Conservation (phyloP, 2,888 invertebrate genomes). For the Drosophila falleni region DNA sequence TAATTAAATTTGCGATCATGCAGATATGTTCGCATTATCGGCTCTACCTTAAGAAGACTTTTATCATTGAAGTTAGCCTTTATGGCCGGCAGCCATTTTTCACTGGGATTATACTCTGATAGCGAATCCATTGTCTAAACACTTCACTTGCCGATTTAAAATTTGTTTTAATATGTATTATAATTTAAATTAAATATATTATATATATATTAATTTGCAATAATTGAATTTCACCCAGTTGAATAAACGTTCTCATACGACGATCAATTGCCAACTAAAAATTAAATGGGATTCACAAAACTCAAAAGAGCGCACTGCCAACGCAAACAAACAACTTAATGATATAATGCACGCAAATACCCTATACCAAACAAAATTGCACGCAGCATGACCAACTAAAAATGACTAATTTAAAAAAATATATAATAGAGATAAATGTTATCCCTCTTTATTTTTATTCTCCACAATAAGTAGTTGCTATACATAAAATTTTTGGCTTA, state of each 20-base stretch:
- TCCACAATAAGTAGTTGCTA: not conserved
- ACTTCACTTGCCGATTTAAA: not conserved
- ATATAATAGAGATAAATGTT: not conserved
- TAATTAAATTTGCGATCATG: slow-evolving; percentile 28
- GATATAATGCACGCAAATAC: not conserved
- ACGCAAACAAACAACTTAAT: not conserved
- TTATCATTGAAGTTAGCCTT: slow-evolving; percentile 25
- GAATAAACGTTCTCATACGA: not conserved
- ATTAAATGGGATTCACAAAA: slow-evolving; percentile 32
- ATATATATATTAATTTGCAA: not conserved
- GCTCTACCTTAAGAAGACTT: slow-evolving; percentile 15
- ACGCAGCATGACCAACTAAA: not conserved
- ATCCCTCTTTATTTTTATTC: not conserved
- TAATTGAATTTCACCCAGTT: not conserved
- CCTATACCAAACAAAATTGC: not conserved
- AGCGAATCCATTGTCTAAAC: slow-evolving; percentile 8
- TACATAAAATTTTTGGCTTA: not conserved
- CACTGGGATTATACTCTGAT: slow-evolving; percentile 19
- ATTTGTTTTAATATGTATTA: too few relatives aligned
- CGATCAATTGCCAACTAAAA: slow-evolving; percentile 20
- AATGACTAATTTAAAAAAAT: not conserved
- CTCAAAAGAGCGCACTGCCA: not conserved
- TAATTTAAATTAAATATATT: too few relatives aligned
- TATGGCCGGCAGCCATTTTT: slow-evolving; percentile 31
- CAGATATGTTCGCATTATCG: slow-evolving; percentile 47